Evolutionary conservation across 1,140 invertebrate species (phyloP).

Genomic region (Bombus turneri): DNA sequence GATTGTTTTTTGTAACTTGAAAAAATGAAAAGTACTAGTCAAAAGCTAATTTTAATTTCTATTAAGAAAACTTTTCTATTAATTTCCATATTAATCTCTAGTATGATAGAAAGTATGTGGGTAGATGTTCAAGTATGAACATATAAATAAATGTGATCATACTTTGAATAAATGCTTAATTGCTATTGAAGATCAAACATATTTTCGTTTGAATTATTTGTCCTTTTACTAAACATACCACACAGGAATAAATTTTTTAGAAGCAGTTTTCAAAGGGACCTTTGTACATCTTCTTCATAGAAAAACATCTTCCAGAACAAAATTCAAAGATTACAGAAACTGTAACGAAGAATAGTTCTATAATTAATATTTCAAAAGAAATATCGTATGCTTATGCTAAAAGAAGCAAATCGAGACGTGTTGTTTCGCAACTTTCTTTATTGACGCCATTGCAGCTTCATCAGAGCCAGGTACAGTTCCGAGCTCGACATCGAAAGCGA

Average conservation of each 20-base stretch:
- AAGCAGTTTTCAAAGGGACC: not conserved
- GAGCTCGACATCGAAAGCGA: constrained; percentile 75
- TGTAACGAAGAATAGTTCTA: not conserved
- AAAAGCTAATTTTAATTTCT: too few species aligned
- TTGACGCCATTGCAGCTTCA: constrained; percentile 75
- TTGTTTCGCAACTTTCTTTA: constrained; percentile 69
- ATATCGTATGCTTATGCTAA: not conserved
- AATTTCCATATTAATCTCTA: not conserved
- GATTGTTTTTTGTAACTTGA: too few species aligned
- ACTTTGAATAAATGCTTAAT: not conserved
- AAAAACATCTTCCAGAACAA: not conserved
- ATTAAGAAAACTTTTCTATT: too few species aligned
- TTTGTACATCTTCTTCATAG: not conserved
- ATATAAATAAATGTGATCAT: not conserved
- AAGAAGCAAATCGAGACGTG: not conserved
- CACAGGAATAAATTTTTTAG: not conserved
- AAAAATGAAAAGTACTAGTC: too few species aligned
- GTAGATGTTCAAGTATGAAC: too few species aligned
- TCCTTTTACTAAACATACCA: too few species aligned
- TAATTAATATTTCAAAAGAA: not conserved
- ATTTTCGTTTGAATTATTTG: too few species aligned
- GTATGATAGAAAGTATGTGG: not conserved
- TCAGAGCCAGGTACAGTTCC: constrained; percentile 79
- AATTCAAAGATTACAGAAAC: not conserved
- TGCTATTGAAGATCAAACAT: not conserved